Base-by-base conservation (phyloP, 2,113 vertebrate species). In the Microtus richardsoni region DNA sequence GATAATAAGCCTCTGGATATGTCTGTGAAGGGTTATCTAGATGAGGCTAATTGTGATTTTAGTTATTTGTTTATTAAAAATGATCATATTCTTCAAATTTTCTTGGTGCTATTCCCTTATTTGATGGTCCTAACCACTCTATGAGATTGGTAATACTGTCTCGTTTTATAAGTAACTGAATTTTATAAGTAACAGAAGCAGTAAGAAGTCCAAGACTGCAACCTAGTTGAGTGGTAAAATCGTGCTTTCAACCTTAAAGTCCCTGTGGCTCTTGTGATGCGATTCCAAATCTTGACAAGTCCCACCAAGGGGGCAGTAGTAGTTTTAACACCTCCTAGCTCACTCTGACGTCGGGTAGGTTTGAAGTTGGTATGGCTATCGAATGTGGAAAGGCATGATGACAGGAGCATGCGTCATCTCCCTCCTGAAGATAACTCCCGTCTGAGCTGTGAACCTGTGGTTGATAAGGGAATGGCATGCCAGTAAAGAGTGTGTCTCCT, bases 371-470 rank as follows among this genome's bases (percentile, higher is more conserved):
- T 3, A 54, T 60, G 62, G 78, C 10, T 41, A 26, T 96, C 92
- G 92, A 95, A 24, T 39, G 74, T 58, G 75, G 73, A 89, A 83
- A 94, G 33, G 14, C 73, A 73, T 94, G 84, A 28, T 82, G 82
- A 39, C 71, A 91, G 60, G 30, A n/a, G 14, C 41, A 22, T 47
- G 52, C 82, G 60, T 80, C 78, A 92, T 44, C 41, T 52, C 28
- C 91, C 39, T 47, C 28, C 91, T 58, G 75, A 95, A 97, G n/a
- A 73, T 52, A 92, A 88, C 82, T 33, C 52, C 60, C 85, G 91
- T 1, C 2, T 92, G 24, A 30, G 54, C 7, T 41, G 0, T 54
- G 47, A 94, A 75, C 0, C n/a, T 44, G 62, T 79, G 47, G 52
- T 41, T 97, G 83, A 73, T 64, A 93, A 95, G 82, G 36, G 80